A percentile compares a stretch with the other conserved stretches of the same genome.
Evolutionary conservation across 1,140 invertebrate genomes (phyloP).

Genomic region (Tetranychus urticae): DNA sequence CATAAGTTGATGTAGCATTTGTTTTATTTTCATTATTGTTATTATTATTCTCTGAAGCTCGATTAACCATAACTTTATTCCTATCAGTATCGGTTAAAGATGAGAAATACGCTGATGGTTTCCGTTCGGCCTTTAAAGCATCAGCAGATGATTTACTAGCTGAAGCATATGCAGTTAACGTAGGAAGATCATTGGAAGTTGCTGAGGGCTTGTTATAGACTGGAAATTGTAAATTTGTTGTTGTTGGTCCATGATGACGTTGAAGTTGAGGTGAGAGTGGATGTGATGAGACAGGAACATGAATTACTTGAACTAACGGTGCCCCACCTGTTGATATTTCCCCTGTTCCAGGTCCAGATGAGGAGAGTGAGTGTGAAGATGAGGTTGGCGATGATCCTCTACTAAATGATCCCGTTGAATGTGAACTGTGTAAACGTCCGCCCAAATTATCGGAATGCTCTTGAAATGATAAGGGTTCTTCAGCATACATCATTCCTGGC

Average conservation of each 20-base stretch:
- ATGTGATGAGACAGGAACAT: conserved; percentile 5
- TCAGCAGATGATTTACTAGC: too few relatives aligned
- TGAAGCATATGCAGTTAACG: too few relatives aligned
- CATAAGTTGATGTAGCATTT: too few relatives aligned
- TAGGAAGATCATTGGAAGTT: too few relatives aligned
- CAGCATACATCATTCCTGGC: neutral
- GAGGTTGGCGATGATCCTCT: neutral
- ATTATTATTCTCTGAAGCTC: too few relatives aligned
- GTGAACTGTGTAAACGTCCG: too few relatives aligned
- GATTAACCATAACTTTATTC: too few relatives aligned
- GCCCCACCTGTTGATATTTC: neutral
- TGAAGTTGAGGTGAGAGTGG: neutral
- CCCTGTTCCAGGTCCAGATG: neutral
- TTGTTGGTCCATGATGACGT: neutral
- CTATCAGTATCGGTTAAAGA: too few relatives aligned
- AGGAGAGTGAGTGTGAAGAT: neutral
- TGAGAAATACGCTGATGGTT: too few relatives aligned
- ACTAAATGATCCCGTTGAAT: neutral
- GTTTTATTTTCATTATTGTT: too few relatives aligned
- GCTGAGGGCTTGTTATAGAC: neutral
- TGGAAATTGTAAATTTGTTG: neutral
- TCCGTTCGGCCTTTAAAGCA: too few relatives aligned
- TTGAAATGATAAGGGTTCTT: neutral
- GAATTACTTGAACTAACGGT: conserved; percentile 9
- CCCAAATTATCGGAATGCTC: neutral